phyloP scores from a whole-genome alignment of 1,140 invertebrate genomes.

The Lepidostoma basale region DNA sequence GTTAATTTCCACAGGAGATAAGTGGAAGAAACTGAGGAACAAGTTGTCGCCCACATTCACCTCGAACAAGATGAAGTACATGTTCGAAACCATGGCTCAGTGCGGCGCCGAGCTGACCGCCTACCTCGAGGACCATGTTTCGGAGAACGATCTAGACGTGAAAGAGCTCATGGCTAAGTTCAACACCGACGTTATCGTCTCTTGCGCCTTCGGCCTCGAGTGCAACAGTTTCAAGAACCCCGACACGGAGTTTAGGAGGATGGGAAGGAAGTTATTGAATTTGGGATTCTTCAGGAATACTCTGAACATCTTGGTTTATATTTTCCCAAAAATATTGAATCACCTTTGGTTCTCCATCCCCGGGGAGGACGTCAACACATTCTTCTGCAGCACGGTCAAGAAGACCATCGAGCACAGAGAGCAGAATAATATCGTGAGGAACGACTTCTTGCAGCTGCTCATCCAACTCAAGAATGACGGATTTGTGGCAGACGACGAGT shows the following conservation, averaged over 20 bases:
- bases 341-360: slow-evolving; percentile 1
- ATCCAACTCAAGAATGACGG: slow-evolving; percentile 57
- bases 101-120: slow-evolving; percentile 52
- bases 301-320: slow-evolving; percentile 37
- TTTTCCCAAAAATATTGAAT: slow-evolving; percentile 25
- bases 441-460: slow-evolving; percentile 56
- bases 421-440: slow-evolving; percentile 50
- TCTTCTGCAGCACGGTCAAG: slow-evolving; percentile 52
- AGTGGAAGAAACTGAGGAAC: slow-evolving; percentile 63
- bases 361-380: slow-evolving; percentile 50
- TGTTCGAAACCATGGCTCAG: slow-evolving; percentile 58
- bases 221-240: slow-evolving; percentile 63
- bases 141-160: slow-evolving; percentile 4
- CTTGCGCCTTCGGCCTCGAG: slow-evolving; percentile 67
- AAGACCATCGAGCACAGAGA: slow-evolving; percentile 53
- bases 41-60: slow-evolving; percentile 67
- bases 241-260: slow-evolving; percentile 60
- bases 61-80: slow-evolving; percentile 64
- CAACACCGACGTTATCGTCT: slow-evolving; percentile 69
- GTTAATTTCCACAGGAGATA: slow-evolving; percentile 53
- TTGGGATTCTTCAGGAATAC: slow-evolving; percentile 10
- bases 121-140: slow-evolving; percentile 45
- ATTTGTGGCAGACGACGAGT: slow-evolving; percentile 28
- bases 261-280: slow-evolving; percentile 50
- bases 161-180: slow-evolving; percentile 63